A percentile compares a stretch with the other conserved stretches of the same genome.
These are phyloP conservation scores for Semotilus atromaculatus DNA, from an alignment of 2,797 vertebrate genomes.

Conservation along the genomic window DNA sequence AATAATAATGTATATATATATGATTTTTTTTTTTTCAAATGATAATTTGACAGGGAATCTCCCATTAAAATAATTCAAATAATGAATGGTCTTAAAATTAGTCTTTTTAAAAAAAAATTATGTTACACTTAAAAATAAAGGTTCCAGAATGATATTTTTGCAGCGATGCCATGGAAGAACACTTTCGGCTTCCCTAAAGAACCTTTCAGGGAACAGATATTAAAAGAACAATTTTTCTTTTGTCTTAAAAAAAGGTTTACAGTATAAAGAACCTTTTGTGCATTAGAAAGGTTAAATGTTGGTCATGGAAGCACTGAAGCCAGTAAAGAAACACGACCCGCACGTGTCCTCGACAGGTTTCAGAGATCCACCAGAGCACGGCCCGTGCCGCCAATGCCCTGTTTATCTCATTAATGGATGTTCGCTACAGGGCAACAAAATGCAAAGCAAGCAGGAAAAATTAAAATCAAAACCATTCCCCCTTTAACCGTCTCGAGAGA, in stretches of 20 bases:
- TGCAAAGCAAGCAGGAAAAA: constrained; percentile 76
- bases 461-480: constrained; percentile 68
- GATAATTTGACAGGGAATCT: background rate
- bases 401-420: constrained; percentile 76
- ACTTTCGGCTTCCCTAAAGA: background rate
- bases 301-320: background rate
- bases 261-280: background rate
- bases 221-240: too few species aligned
- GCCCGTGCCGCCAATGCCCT: constrained; percentile 74
- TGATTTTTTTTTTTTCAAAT: too few species aligned
- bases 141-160: background rate
- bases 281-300: background rate
- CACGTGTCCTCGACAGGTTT: background rate
- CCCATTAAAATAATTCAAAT: background rate
- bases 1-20: too few species aligned
- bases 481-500: constrained; percentile 55
- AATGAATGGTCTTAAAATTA: background rate
- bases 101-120: too few species aligned
- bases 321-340: too few species aligned
- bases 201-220: background rate
- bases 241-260: too few species aligned
- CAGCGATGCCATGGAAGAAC: background rate
- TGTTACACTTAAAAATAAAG: background rate
- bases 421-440: constrained; percentile 73
- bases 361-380: constrained; percentile 40